Percentiles rank a stretch among this genome's conserved stretches.
phyloP scores from a whole-genome alignment of 2,113 vertebrate species.

The Muscicapa adusta region DNA sequence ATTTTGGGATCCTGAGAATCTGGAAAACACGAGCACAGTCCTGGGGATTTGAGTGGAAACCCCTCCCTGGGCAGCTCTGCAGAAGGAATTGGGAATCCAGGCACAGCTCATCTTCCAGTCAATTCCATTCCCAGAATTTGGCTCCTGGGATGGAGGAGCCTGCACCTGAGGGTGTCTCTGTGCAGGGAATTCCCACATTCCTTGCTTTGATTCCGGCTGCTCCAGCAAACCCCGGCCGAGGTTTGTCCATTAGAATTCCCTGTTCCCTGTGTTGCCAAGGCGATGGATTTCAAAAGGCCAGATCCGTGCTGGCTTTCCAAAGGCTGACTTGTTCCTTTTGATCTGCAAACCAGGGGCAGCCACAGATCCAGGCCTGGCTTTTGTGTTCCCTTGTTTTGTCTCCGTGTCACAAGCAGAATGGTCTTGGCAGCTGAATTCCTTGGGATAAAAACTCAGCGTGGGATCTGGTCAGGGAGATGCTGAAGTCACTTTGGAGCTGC shows the following conservation, averaged over 20 bases:
- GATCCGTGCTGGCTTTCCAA: neutral
- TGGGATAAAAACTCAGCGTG: neutral
- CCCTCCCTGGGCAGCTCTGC: fast-evolving
- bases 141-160: neutral
- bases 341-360: neutral
- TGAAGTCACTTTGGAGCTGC: neutral
- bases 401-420: neutral
- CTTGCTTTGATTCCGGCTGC: fast-evolving
- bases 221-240: fast-evolving
- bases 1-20: neutral
- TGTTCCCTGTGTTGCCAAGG: neutral
- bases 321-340: conserved; percentile 27
- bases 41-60: fast-evolving
- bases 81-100: neutral
- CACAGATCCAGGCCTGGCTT: neutral
- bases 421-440: neutral
- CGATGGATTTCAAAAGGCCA: conserved; percentile 23
- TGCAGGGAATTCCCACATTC: neutral
- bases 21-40: fast-evolving
- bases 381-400: neutral
- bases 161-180: fast-evolving
- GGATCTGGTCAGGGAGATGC: neutral
- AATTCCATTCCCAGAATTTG: fast-evolving
- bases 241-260: neutral
- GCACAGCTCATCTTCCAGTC: too few relatives aligned